Base-by-base conservation (phyloP, 2,113 vertebrate genomes). In the Ageneiosus marmoratus region DNA sequence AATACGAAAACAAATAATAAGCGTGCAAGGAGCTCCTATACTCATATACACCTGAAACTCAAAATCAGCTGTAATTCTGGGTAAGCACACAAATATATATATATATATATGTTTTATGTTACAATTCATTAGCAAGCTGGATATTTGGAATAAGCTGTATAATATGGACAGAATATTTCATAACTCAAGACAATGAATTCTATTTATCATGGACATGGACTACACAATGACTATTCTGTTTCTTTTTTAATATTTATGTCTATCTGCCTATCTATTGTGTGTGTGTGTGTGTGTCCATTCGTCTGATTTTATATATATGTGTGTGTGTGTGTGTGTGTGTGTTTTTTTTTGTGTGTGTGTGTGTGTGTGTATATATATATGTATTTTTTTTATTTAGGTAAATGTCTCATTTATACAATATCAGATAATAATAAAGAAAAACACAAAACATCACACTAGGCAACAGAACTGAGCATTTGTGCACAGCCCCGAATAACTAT, bases 351-450 rank as follows among this genome's bases (percentile, higher is more conserved):
- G 88, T 80, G 83, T 89, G 79, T 84, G 88, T 92, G 78, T 48
- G 37, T 90, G 60, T 79, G 83, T 92, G 87, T 89, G 11, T 50
- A 50, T 41, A 50, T 50, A 12, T 2, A 74, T 48, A 50, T 50
- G 12, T 48, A 48, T 48, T 81, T 91, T 92, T 88, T 91, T 89
- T 89, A 87, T 91, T 75, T 56, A 80, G 91, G 91, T 93, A 89
- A 93, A 92, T 93, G 53, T 9, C 77, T 72, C 9, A 92, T 93
- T 92, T 93, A 91, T 94, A 94, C 90, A 93, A 88, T 91, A 75
- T 80, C 73, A 60, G 74, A 77, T 87, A 60, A 85, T 44, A 48
- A 79, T 79, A 85, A 84, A 91, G 70, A 92, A 92, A 83, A 67
- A 83, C 81, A 53, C 44, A 24, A 37, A 88, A 92, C 89, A 89